Conservation (phyloP, 1,140 invertebrate genomes). For the Halictus rubicundus region DNA sequence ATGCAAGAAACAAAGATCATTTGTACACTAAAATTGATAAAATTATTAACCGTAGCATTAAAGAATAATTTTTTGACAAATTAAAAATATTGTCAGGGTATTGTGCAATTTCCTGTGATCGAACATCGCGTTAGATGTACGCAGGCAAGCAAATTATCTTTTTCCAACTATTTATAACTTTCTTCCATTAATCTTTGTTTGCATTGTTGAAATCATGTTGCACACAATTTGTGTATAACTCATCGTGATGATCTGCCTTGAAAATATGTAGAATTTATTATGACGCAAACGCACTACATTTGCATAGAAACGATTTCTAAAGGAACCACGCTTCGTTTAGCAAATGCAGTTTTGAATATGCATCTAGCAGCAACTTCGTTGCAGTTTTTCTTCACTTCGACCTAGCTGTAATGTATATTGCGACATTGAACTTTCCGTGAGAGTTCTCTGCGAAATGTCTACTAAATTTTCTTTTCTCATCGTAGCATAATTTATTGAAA, state of each 20-base stretch:
- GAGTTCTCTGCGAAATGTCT: background rate
- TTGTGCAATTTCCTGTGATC: no score
- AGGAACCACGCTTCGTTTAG: slow-evolving; percentile 14
- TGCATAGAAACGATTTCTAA: background rate
- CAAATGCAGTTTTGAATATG: background rate
- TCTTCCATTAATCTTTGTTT: no score
- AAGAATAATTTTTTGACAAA: no score
- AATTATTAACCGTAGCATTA: no score
- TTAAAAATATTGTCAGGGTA: no score
- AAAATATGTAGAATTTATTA: slow-evolving; percentile 6
- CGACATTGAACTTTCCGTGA: background rate
- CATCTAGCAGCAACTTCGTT: background rate
- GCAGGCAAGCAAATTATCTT: no score
- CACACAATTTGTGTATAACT: background rate
- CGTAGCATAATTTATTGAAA: background rate
- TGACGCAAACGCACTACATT: background rate
- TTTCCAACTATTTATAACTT: no score
- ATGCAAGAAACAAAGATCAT: no score
- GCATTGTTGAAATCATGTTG: no score
- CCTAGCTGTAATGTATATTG: background rate
- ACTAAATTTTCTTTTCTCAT: background rate
- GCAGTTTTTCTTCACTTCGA: background rate
- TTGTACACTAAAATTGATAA: no score
- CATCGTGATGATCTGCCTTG: background rate
- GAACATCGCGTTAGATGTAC: no score